Conservation (phyloP, 2,113 vertebrate genomes). For the Apteryx mantelli region DNA sequence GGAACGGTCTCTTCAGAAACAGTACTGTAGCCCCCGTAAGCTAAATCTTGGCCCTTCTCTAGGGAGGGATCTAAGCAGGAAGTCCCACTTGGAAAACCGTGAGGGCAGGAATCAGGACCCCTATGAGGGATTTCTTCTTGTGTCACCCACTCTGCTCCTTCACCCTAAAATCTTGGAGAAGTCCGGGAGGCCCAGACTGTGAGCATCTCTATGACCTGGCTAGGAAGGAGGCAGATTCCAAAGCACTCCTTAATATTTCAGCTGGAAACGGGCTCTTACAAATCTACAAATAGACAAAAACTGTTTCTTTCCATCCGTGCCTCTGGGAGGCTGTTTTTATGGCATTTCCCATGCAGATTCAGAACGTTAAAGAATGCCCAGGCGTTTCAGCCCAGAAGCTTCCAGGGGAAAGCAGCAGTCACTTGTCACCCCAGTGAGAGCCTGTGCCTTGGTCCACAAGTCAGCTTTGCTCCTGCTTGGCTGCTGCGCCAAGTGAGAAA, state of each 20-base stretch:
- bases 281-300: not conserved
- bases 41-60: not conserved
- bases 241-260: not conserved
- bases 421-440: not conserved
- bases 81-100: not conserved
- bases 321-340: not conserved
- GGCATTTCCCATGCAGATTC: rapidly evolving
- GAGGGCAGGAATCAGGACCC: not conserved
- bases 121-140: not conserved
- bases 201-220: not conserved
- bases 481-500: not conserved
- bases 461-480: not conserved
- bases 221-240: not conserved
- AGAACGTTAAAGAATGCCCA: not conserved
- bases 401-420: not conserved
- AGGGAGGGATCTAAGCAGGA: not conserved
- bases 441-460: not conserved
- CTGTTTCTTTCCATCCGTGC: not conserved
- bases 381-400: not conserved
- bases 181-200: not conserved
- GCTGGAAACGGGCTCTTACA: not conserved
- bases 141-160: not conserved
- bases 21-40: not conserved
- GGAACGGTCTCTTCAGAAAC: not conserved
- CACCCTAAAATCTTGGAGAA: not conserved